Percentiles rank a stretch among this genome's conserved stretches.
Conservation (phyloP, 2,888 invertebrate genomes). For the Stomorhina lunata region DNA sequence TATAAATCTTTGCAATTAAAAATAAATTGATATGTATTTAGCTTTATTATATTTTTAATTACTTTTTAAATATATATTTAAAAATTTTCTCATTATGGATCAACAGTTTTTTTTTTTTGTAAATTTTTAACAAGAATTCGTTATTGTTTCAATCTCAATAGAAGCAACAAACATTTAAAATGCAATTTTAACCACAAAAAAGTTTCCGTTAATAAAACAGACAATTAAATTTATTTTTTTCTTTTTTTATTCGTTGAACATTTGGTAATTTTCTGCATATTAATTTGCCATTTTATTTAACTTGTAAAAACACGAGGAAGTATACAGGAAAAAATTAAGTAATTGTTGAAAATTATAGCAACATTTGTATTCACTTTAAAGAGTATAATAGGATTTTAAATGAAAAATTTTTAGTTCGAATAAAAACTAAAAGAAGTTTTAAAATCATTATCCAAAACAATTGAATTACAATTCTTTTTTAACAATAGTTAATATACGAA, state of each 20-base stretch:
- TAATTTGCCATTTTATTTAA: neutral
- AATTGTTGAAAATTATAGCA: no score
- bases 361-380: no score
- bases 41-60: constrained; percentile 34
- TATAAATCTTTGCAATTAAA: neutral
- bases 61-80: constrained; percentile 24
- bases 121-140: neutral
- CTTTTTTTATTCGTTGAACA: neutral
- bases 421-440: no score
- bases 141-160: neutral
- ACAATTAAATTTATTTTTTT: constrained; percentile 15
- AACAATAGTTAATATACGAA: no score
- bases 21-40: neutral
- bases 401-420: no score
- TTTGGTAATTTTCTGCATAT: neutral
- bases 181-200: constrained; percentile 5
- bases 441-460: no score
- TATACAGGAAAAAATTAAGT: no score
- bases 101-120: neutral
- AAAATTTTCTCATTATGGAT: neutral
- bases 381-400: no score
- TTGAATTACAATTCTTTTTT: no score
- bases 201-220: constrained; percentile 21
- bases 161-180: constrained; percentile 16
- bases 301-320: neutral